A percentile compares a stretch with the other conserved stretches of the same genome.
Conservation (phyloP, 92 coral and sea anemone species). For the Scolanthus callimorphus region DNA sequence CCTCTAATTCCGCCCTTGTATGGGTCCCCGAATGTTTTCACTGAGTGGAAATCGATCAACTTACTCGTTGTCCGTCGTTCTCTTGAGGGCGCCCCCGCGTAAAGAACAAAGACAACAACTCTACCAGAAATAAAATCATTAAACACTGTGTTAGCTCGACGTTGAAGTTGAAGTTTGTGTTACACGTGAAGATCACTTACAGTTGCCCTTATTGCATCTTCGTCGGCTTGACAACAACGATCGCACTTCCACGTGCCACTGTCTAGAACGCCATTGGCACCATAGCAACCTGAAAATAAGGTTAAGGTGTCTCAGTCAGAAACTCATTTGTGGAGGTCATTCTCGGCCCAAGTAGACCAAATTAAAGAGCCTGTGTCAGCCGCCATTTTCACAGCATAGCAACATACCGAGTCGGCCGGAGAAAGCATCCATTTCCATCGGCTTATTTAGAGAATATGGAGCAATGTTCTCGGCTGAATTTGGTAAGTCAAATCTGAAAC, state of each 20-base stretch:
- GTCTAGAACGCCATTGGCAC: slow-evolving; percentile 16
- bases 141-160: background rate
- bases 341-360: too few species aligned
- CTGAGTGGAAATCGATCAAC: background rate
- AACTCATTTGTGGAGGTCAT: too few species aligned
- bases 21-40: too few species aligned
- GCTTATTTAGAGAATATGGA: too few species aligned
- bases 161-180: background rate
- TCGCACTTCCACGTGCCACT: slow-evolving; percentile 57
- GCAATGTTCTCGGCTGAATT: too few species aligned
- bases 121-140: slow-evolving; percentile 15
- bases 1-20: too few species aligned
- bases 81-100: slow-evolving; percentile 82
- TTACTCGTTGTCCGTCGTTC: slow-evolving; percentile 57
- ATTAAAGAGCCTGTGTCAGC: too few species aligned
- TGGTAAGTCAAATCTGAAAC: too few species aligned
- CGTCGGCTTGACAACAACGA: slow-evolving; percentile 50
- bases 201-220: slow-evolving; percentile 30
- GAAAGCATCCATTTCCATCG: too few species aligned
- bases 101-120: slow-evolving; percentile 62
- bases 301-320: background rate
- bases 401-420: too few species aligned
- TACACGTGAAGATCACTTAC: slow-evolving; percentile 30
- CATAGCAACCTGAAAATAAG: slow-evolving; percentile 56
- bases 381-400: too few species aligned